Evolutionary conservation across 2,888 invertebrate genomes (phyloP), one percentile per base, ranked within the genome.

Genomic region (Hypercompe scribonia): DNA sequence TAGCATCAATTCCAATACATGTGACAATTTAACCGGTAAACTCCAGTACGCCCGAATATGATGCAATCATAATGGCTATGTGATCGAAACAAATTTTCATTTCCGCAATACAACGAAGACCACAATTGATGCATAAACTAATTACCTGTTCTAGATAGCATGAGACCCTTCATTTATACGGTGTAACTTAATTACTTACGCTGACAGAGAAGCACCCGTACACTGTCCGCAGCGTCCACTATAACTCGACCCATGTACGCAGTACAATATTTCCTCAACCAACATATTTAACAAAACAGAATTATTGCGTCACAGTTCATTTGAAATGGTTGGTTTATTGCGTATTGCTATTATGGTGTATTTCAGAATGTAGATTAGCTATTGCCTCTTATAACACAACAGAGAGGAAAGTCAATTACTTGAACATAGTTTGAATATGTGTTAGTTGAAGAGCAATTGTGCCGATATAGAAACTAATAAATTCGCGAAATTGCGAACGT

Each of bases 361-460:
- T 87, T 94, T 92, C 91, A 91, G 87, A 91, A 95, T 93, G 94
- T 91, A 95, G 94, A 95, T 95, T 93, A 94, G 91, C 89, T 92
- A 90, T 93, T 90, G 90, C 90, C 91, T 91, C 92, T 90, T 91
- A 90, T 90, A 89, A 84, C 87, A 89, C 87, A 87, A 87, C 82
- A 78, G 81, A 88, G 88, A 87, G 88, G 89, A 89, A 93, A 94
- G 92, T 91, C 91, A 93, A 95, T 94, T 94, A 94, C 90, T 90
- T 87, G 82, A 86, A 84, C 91, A 93, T 94, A 94, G 94, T 93
- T 93, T 80, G 85, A 89, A 90, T 90, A 87, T 83, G 88, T 86
- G 89, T 87, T 86, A 81, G 86, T 83, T 89, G 80, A 84, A 94
- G 92, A 89, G 90, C 92, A 88, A 91, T 93, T 86, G 84, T 80